These are phyloP conservation scores for Chamaea fasciata DNA, from an alignment of 2,113 vertebrate species.

Conservation along the genomic window DNA sequence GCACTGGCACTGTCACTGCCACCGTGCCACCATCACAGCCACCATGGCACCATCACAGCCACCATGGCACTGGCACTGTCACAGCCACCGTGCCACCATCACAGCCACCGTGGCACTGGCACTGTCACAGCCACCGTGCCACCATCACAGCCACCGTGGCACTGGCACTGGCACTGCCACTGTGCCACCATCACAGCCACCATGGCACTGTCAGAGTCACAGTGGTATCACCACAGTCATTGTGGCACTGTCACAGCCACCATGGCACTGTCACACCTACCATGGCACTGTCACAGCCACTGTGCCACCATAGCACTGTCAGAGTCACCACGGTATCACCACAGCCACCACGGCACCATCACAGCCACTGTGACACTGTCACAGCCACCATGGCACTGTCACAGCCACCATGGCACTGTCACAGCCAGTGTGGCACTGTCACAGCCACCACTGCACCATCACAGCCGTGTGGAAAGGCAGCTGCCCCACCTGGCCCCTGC, in stretches of 20 bases:
- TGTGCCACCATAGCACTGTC: fast-evolving
- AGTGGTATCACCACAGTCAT: too few species aligned
- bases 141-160: fast-evolving
- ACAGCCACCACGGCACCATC: not conserved
- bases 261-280: fast-evolving
- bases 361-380: not conserved
- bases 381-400: fast-evolving
- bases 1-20: not conserved
- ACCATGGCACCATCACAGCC: fast-evolving
- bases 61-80: not conserved
- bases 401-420: not conserved
- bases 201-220: not conserved
- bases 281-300: not conserved
- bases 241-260: too few species aligned
- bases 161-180: fast-evolving
- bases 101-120: not conserved
- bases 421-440: fast-evolving
- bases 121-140: not conserved
- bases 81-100: fast-evolving
- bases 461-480: fast-evolving
- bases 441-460: fast-evolving
- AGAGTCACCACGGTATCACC: too few species aligned
- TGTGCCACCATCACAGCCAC: not conserved
- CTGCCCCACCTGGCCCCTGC: not conserved
- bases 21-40: fast-evolving